These are phyloP conservation scores for Gila robusta DNA, from an alignment of 2,797 vertebrate species.

Conservation along the genomic window DNA sequence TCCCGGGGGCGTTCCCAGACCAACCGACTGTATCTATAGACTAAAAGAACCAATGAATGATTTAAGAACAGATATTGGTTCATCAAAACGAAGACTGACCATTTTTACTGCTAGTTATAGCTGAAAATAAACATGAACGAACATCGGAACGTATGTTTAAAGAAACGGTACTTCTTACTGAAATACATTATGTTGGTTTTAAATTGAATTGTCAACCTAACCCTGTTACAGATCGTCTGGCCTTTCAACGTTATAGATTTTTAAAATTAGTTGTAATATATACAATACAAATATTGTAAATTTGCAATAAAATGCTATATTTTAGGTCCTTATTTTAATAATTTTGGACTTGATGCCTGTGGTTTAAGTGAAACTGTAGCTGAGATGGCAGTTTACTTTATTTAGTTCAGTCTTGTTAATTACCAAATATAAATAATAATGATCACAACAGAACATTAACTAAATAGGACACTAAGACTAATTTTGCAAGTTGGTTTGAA, in stretches of 20 bases:
- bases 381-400: background rate
- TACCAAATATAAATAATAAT: background rate
- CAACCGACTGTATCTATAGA: too few species aligned
- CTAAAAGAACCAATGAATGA: background rate
- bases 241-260: background rate
- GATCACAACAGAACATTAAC: constrained; percentile 4
- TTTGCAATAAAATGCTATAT: background rate
- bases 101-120: too few species aligned
- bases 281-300: background rate
- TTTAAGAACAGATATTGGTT: background rate
- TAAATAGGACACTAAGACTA: background rate
- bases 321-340: background rate
- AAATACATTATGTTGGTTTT: too few species aligned
- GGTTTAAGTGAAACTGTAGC: background rate
- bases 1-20: too few species aligned
- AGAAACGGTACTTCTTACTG: too few species aligned
- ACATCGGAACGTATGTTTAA: too few species aligned
- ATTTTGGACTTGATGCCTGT: background rate
- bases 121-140: too few species aligned
- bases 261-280: background rate
- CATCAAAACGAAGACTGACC: background rate
- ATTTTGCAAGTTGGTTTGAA: background rate
- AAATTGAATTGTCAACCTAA: background rate
- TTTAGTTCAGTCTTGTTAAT: constrained; percentile 15
- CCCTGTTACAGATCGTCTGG: background rate